Base-by-base conservation (phyloP, 2,888 invertebrate genomes). In the Tachina grossa region DNA sequence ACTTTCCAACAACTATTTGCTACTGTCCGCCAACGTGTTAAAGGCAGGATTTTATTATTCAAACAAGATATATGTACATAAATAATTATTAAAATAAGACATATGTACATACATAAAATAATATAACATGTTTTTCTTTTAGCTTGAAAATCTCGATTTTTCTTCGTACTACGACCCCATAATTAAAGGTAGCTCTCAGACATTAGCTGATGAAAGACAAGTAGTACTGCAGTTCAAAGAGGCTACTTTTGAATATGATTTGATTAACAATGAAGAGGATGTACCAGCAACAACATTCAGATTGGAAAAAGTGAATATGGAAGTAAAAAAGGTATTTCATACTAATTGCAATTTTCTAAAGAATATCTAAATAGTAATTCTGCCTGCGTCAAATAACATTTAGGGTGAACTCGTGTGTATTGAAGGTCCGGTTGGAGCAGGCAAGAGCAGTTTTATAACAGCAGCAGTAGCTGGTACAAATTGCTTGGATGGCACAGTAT, bases 381-480 rank as follows among this genome's bases (percentile, higher is more conserved):
- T 31, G 31, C 2, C 6, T 31, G 6, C 31, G 31, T 6, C 31
- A 31, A 31, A 31, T 31, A 31, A 31, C 31, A 31, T 57, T 13
- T 55, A 96, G 94, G 97, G 96, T 0, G 95, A 97, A 88, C 94
- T 97, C 84, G 93, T 99, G 19, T 98, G 98, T 41, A 94, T 99
- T 13, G 95, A 97, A 88, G 99, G 99, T 0, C 94, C 95, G 86
- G 96, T 98, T 2, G 99, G 98, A 0, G 95, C 96, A 89, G 99
- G 99, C 11, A 99, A 99, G 93, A 96, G 97, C 13, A 96, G 97
- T 0, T 93, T 99, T 2, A 93, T 99, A 31, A 94, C 96, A 75
- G 97, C 97, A 1, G 94, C 99, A 72, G 93, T 98, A 74, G 98
- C 96, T 10, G 98, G 98, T 91, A 95, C 98, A 92, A 93, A 94